phyloP scores from a whole-genome alignment of 2,113 vertebrate genomes.

The Hiodon tergisus region DNA sequence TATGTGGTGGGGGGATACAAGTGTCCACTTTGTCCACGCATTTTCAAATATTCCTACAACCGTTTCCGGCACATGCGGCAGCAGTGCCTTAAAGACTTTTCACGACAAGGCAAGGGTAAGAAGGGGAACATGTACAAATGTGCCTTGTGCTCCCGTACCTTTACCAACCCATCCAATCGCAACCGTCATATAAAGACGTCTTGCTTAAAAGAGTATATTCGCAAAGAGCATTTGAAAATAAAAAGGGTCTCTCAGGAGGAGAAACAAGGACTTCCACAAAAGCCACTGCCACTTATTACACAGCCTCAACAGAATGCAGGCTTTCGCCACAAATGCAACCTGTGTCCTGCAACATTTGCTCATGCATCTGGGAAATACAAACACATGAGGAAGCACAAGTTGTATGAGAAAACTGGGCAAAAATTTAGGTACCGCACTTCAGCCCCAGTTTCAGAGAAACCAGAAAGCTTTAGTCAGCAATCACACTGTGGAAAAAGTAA shows the following conservation, averaged over 20 bases:
- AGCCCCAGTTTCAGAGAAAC: not conserved
- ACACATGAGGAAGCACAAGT: conserved; percentile 60
- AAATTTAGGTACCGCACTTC: conserved; percentile 38
- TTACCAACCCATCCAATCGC: conserved; percentile 46
- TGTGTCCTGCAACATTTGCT: conserved; percentile 53
- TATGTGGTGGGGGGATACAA: conserved; percentile 32
- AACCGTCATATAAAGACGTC: conserved; percentile 50
- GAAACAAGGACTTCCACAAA: conserved; percentile 8
- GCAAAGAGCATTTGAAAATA: conserved; percentile 27
- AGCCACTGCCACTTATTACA: conserved; percentile 21
- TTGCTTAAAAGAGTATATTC: conserved; percentile 48
- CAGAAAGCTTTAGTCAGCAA: conserved; percentile 18
- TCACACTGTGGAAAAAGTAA: conserved; percentile 2
- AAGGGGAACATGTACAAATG: conserved; percentile 48
- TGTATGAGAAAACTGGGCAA: conserved; percentile 46
- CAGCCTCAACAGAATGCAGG: not conserved
- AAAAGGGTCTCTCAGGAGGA: conserved; percentile 1
- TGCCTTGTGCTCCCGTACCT: conserved; percentile 52
- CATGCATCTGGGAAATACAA: conserved; percentile 56
- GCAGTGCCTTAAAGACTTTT: conserved; percentile 46
- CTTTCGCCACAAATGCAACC: conserved; percentile 44
- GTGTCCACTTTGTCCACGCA: conserved; percentile 58
- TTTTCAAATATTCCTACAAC: conserved; percentile 60
- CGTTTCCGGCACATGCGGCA: conserved; percentile 56
- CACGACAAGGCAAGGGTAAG: conserved; percentile 38